A percentile compares a stretch with the other conserved stretches of the same genome.
phyloP scores from a whole-genome alignment of 1,140 invertebrate species.

The Hypsibius dujardini region DNA sequence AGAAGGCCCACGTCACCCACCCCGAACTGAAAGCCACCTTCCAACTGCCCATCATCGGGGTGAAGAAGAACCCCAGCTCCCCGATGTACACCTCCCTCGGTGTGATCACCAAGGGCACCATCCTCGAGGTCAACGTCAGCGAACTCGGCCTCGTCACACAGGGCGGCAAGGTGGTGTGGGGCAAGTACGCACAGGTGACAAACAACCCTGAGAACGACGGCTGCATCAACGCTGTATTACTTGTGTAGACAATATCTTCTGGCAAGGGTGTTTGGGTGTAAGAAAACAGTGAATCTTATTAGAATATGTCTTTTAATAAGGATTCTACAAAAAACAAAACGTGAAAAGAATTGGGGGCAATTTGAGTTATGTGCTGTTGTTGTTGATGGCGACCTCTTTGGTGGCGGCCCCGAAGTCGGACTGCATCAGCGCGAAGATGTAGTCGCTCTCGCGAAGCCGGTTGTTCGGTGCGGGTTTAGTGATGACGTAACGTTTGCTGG shows the following conservation, averaged over 20 bases:
- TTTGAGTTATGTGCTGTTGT: no score
- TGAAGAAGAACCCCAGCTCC: slow-evolving; percentile 97
- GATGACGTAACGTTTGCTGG: background rate
- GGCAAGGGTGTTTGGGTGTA: no score
- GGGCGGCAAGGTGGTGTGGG: slow-evolving; percentile 98
- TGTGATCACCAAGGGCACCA: slow-evolving; percentile 94
- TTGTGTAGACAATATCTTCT: slow-evolving; percentile 49
- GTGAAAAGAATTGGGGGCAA: no score
- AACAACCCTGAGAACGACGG: slow-evolving; percentile 99
- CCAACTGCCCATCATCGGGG: slow-evolving; percentile 87
- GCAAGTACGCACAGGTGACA: slow-evolving; percentile 98
- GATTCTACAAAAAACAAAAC: no score
- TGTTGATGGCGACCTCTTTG: no score
- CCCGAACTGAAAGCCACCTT: slow-evolving; percentile 99
- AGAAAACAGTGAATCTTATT: no score
- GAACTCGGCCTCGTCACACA: slow-evolving; percentile 97
- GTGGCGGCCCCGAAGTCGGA: background rate
- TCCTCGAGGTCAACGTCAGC: slow-evolving; percentile 94
- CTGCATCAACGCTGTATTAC: slow-evolving; percentile 92
- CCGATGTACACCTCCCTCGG: slow-evolving; percentile 89
- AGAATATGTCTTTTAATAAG: no score
- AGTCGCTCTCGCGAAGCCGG: background rate
- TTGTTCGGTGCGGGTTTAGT: background rate
- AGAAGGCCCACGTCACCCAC: slow-evolving; percentile 95
- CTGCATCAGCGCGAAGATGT: background rate